Evolutionary conservation across 2,888 invertebrate species (phyloP), one percentile per base, ranked within the genome.

Genomic region (Epistrophella euchroma): DNA sequence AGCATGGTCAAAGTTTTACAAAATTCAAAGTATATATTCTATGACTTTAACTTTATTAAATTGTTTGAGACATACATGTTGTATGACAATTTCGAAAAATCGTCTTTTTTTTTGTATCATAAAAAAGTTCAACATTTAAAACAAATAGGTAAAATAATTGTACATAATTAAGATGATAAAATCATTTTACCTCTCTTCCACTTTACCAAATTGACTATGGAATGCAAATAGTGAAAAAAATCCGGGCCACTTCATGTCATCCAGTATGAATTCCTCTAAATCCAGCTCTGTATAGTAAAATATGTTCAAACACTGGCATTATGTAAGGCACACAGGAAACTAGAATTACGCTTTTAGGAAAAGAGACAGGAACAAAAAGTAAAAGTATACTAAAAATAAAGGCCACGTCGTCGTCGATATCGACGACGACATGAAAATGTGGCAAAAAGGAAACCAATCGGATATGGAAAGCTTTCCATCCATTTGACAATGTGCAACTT

Each of bases 401-500:
- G 60, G 52, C 62, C 47, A 52, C 22, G 37, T 22, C 25, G 55
- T 47, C 40, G n/a, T 32, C 22, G 35, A 28, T 15, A 15, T 50
- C 15, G 40, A 45, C 15, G 47, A 37, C 47, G 47, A 50, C 64
- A 43, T 70, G 52, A 40, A 40, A 50, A 52, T 52, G 37, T 25
- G 40, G 50, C 40, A 64, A 19, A 17, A 32, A 50, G 45, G 47
- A 45, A 72, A 25, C 72, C 81, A 81, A 85, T 81, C 85, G 76
- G 76, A 85, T 77, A 40, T 37, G 70, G 43, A 62, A 70, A 52
- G 81, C 68, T 81, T 76, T 73, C 76, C 72, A 81, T 81, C 76
- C 85, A 85, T 81, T 85, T 85, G 81, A 81, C 76, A 81, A 81
- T 85, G 85, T 85, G 60, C 81, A 76, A 22, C 25, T 15, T 68